Conservation (phyloP, 2,888 invertebrate genomes). For the Aspidiotus rigidus region DNA sequence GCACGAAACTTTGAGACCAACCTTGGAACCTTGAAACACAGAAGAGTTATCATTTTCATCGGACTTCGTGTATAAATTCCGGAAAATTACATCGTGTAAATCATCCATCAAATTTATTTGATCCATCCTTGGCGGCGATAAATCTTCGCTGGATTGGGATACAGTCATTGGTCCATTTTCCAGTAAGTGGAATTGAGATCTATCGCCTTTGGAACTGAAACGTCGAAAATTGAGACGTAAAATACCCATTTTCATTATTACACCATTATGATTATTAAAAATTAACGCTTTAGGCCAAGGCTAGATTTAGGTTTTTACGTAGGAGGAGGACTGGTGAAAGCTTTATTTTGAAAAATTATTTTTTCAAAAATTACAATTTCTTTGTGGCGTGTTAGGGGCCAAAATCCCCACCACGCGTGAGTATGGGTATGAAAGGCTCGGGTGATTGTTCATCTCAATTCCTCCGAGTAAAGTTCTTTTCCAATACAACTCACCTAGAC, state of each 20-base stretch:
- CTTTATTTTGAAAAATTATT: too few relatives aligned
- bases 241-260: not conserved
- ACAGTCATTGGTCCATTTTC: conserved; percentile 14
- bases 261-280: not conserved
- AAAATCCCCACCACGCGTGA: too few relatives aligned
- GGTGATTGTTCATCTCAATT: not conserved
- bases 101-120: conserved; percentile 51
- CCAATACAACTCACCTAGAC: conserved; percentile 16
- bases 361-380: not conserved
- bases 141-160: conserved; percentile 22
- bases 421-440: not conserved
- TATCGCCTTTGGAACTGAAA: conserved; percentile 16
- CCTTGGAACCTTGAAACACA: conserved; percentile 6
- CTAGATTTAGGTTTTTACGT: not conserved
- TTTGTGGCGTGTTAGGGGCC: too few relatives aligned
- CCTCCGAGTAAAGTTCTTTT: not conserved
- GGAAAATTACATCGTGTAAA: conserved; percentile 52
- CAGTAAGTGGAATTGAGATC: conserved; percentile 25
- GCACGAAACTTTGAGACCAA: not conserved
- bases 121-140: conserved; percentile 50
- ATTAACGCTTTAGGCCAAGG: not conserved
- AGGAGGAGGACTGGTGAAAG: not conserved
- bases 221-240: not conserved
- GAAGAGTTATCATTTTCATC: conserved; percentile 16
- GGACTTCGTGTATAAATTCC: conserved; percentile 28